Evolutionary conservation across 2,113 vertebrate genomes (phyloP).

Genomic region (Axis porcinus): DNA sequence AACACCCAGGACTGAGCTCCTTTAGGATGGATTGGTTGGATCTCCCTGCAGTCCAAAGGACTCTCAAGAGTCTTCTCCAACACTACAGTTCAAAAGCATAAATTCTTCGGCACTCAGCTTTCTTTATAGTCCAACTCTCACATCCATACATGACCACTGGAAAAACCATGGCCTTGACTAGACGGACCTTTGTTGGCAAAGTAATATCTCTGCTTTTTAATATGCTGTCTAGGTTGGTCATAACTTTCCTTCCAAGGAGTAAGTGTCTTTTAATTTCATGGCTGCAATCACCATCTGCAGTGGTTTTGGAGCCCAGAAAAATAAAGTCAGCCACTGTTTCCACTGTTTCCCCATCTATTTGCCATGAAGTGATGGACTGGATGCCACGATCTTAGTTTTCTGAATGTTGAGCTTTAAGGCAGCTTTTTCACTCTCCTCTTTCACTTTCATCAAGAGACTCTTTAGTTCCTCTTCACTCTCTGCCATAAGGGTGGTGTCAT

Average conservation of each 20-base stretch:
- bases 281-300: not conserved
- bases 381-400: not conserved
- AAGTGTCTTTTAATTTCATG: not conserved
- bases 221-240: not conserved
- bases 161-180: not conserved
- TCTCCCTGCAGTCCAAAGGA: not conserved
- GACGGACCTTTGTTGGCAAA: fast-evolving
- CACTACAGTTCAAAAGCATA: not conserved
- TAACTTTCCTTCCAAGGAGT: not conserved
- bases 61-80: not conserved
- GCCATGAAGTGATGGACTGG: not conserved
- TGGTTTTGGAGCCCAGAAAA: not conserved
- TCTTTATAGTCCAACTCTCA: not conserved
- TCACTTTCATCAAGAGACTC: not conserved
- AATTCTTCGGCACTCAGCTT: fast-evolving
- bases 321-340: not conserved
- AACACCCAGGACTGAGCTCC: not conserved
- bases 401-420: not conserved
- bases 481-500: not conserved
- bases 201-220: not conserved
- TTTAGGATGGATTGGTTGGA: not conserved
- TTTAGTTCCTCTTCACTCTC: not conserved
- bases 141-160: not conserved
- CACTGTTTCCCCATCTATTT: not conserved
- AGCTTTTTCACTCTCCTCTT: not conserved